A percentile compares a stretch with the other conserved stretches of the same genome.
Conservation (phyloP, 1,140 invertebrate genomes). For the Arctopsyche grandis region DNA sequence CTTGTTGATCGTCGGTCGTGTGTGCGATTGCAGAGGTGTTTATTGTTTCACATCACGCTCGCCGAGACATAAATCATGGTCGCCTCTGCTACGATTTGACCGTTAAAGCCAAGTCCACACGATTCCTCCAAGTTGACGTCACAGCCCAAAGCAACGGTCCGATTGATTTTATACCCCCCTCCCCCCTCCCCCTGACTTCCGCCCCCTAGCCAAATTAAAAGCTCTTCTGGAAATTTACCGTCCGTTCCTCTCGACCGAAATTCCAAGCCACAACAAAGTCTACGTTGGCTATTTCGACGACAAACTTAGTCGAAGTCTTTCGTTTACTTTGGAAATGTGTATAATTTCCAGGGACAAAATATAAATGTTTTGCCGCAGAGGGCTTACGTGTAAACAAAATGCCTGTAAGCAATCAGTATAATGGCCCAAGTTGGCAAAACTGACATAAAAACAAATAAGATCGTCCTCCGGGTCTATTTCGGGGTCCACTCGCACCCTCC, state of each 20-base stretch:
- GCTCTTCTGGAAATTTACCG: background rate
- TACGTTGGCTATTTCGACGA: background rate
- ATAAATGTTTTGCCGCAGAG: slow-evolving; percentile 7
- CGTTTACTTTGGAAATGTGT: too few relatives aligned
- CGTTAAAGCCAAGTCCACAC: background rate
- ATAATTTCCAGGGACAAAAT: background rate
- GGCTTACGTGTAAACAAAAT: slow-evolving; percentile 52
- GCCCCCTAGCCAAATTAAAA: too few relatives aligned
- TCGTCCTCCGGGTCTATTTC: slow-evolving; percentile 18
- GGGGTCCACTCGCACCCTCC: background rate
- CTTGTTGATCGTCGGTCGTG: slow-evolving; percentile 41
- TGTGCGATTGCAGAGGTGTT: slow-evolving; percentile 49
- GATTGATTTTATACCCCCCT: background rate
- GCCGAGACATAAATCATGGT: slow-evolving; percentile 42
- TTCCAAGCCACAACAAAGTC: background rate
- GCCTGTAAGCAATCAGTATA: slow-evolving; percentile 52
- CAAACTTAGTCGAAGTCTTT: background rate
- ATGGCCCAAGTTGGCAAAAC: slow-evolving; percentile 52
- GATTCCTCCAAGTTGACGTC: background rate
- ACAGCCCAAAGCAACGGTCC: background rate
- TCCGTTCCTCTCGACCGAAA: background rate
- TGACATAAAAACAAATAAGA: slow-evolving; percentile 55
- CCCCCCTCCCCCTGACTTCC: too few relatives aligned
- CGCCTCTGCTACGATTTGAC: slow-evolving; percentile 1
- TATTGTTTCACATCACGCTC: slow-evolving; percentile 51